These are phyloP conservation scores for Xestia ashworthii DNA, from an alignment of 2,888 invertebrate species.

Conservation along the genomic window DNA sequence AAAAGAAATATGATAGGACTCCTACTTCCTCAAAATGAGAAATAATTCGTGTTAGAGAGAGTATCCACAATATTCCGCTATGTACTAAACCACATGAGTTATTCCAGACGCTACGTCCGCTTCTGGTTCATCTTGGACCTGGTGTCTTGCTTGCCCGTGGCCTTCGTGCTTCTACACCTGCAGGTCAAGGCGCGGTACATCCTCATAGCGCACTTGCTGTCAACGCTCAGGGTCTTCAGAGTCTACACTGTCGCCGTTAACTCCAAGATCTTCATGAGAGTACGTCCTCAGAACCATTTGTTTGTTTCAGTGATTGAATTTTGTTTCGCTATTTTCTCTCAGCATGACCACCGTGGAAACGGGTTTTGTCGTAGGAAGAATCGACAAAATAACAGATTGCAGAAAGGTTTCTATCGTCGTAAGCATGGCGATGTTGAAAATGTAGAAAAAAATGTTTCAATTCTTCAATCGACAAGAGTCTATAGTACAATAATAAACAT, in stretches of 20 bases:
- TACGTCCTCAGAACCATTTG: slow-evolving; percentile 39
- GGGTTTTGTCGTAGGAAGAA: no score
- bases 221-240: slow-evolving; percentile 67
- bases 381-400: no score
- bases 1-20: no score
- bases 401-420: no score
- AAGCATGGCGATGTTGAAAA: no score
- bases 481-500: no score
- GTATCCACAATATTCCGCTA: neutral
- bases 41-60: neutral
- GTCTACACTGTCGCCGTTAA: slow-evolving; percentile 64
- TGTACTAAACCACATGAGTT: neutral
- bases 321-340: neutral
- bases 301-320: no score
- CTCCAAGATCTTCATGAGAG: slow-evolving; percentile 70
- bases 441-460: no score
- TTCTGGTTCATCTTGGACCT: slow-evolving; percentile 74
- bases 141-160: slow-evolving; percentile 72
- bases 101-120: slow-evolving; percentile 72
- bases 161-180: slow-evolving; percentile 63
- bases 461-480: no score
- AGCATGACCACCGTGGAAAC: no score
- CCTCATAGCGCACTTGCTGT: slow-evolving; percentile 70
- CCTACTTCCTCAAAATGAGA: neutral
- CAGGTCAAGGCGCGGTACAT: slow-evolving; percentile 47